phyloP scores from a whole-genome alignment of 1,140 invertebrate species.

The Danaus melanippus region DNA sequence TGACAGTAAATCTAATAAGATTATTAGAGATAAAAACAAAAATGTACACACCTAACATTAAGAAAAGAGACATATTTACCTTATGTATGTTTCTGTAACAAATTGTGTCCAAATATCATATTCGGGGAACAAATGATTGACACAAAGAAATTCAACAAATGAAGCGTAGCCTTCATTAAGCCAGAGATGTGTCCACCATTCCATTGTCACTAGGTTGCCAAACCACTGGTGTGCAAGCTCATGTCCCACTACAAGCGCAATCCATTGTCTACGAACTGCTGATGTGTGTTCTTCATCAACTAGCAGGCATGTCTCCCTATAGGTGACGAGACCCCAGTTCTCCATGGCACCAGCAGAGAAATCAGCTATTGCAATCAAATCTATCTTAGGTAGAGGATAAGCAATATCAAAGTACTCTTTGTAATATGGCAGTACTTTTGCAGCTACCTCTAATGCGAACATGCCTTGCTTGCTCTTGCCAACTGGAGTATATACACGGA shows the following conservation, averaged over 20 bases:
- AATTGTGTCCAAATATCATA: constrained; percentile 96
- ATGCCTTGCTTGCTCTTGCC: constrained; percentile 93
- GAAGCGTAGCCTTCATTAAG: constrained; percentile 95
- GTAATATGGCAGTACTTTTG: constrained; percentile 91
- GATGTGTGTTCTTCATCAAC: constrained; percentile 90
- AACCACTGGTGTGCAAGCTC: constrained; percentile 94
- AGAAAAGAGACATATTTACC: constrained; percentile 32
- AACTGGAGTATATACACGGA: constrained; percentile 93
- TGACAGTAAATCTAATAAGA: not conserved
- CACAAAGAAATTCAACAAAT: constrained; percentile 91
- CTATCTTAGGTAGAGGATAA: constrained; percentile 96
- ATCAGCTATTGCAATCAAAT: constrained; percentile 95
- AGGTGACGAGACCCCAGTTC: constrained; percentile 89
- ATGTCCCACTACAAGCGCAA: constrained; percentile 90
- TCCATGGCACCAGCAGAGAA: constrained; percentile 96
- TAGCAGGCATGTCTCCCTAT: constrained; percentile 85
- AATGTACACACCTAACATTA: not conserved
- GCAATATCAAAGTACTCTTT: constrained; percentile 95
- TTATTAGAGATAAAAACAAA: not conserved
- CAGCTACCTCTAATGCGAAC: constrained; percentile 91
- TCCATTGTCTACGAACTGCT: constrained; percentile 86
- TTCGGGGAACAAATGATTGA: constrained; percentile 89
- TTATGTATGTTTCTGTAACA: constrained; percentile 86
- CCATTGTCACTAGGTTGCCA: constrained; percentile 92
- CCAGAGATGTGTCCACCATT: constrained; percentile 90